phyloP scores from a whole-genome alignment of 2,797 vertebrate genomes.

The Tenualosa thibaudeaui region DNA sequence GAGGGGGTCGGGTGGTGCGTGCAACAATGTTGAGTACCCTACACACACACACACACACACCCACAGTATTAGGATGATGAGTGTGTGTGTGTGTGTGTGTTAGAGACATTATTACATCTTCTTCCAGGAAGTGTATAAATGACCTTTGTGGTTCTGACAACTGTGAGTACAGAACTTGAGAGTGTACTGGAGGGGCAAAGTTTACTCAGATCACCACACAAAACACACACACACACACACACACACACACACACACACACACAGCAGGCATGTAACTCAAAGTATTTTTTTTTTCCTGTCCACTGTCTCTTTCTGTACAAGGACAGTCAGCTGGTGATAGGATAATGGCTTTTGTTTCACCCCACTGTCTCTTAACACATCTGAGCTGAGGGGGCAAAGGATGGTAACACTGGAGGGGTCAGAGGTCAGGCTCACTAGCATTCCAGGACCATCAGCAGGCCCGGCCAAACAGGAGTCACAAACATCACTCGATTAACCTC shows the following conservation, averaged over 20 bases:
- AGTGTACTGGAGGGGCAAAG: slow-evolving; percentile 60
- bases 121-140: slow-evolving; percentile 79
- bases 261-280: slow-evolving; percentile 52
- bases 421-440: slow-evolving; percentile 73
- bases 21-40: slow-evolving; percentile 60
- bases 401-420: slow-evolving; percentile 57
- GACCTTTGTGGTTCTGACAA: slow-evolving; percentile 74
- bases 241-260: slow-evolving; percentile 58
- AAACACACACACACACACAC: slow-evolving; percentile 44
- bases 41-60: neutral
- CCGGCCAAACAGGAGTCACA: slow-evolving; percentile 63
- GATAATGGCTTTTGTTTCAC: slow-evolving; percentile 67
- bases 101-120: slow-evolving; percentile 63
- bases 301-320: slow-evolving; percentile 73
- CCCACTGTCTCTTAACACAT: slow-evolving; percentile 21
- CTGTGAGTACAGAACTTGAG: slow-evolving; percentile 61
- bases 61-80: neutral
- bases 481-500: slow-evolving; percentile 69
- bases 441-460: slow-evolving; percentile 72
- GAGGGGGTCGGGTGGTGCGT: slow-evolving; percentile 50
- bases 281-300: neutral
- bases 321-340: slow-evolving; percentile 76
- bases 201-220: slow-evolving; percentile 67
- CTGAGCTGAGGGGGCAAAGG: slow-evolving; percentile 32
- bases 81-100: neutral